These are phyloP conservation scores for Syritta pipiens DNA, from an alignment of 2,888 invertebrate species.

Conservation along the genomic window DNA sequence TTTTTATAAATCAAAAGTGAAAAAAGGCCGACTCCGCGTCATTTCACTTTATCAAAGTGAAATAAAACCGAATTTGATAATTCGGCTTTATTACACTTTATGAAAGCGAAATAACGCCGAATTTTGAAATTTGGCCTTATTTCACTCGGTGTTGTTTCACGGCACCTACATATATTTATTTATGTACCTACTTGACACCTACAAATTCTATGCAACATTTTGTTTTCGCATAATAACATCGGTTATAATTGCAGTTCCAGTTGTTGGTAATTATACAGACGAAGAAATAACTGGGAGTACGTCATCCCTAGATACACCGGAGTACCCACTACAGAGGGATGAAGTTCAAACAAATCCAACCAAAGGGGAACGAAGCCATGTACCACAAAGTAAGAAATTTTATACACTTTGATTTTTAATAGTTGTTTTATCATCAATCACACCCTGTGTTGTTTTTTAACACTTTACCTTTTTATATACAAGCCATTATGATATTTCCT, in stretches of 20 bases:
- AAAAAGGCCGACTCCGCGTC: too few species aligned
- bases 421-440: too few species aligned
- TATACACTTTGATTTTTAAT: too few species aligned
- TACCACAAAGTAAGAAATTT: constrained; percentile 77
- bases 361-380: constrained; percentile 81
- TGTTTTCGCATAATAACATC: not conserved
- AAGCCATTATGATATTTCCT: too few species aligned
- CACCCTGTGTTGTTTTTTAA: not conserved
- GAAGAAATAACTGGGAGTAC: constrained; percentile 80
- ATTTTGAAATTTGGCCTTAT: too few species aligned
- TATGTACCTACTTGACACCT: too few species aligned
- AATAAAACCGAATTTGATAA: too few species aligned
- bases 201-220: constrained; percentile 50
- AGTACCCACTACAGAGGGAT: constrained; percentile 85
- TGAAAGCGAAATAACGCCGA: too few species aligned
- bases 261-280: constrained; percentile 83
- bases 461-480: constrained; percentile 12
- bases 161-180: constrained; percentile 5
- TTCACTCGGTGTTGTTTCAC: too few species aligned
- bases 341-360: constrained; percentile 83
- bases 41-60: too few species aligned
- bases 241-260: constrained; percentile 79
- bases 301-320: constrained; percentile 80
- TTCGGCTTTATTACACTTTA: too few species aligned
- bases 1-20: too few species aligned